Evolutionary conservation across 2,888 invertebrate species (phyloP).

Genomic region (Orthosia gracilis): DNA sequence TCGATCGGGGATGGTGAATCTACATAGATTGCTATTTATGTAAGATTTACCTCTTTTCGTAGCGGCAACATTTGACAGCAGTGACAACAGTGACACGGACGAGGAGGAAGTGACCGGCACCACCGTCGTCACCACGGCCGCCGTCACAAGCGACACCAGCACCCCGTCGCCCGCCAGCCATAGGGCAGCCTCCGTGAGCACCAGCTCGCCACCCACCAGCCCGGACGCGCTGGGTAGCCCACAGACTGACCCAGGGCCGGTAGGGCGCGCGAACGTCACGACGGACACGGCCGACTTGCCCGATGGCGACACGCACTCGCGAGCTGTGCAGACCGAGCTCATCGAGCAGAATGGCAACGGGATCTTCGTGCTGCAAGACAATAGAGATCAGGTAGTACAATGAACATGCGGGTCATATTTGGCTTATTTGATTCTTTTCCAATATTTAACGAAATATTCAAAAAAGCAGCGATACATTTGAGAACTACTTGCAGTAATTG

Average conservation of each 20-base stretch:
- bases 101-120: conserved; percentile 58
- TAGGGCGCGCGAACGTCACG: background rate
- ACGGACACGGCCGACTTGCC: conserved; percentile 4
- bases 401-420: no score
- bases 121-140: conserved; percentile 44
- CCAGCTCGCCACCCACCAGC: background rate
- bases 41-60: conserved; percentile 8
- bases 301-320: conserved; percentile 12
- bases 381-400: conserved; percentile 28
- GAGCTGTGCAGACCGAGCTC: conserved; percentile 16
- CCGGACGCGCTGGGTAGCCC: background rate
- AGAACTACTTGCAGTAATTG: no score
- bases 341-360: conserved; percentile 22
- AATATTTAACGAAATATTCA: no score
- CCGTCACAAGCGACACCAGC: background rate
- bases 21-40: background rate
- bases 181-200: no score
- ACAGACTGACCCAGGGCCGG: background rate
- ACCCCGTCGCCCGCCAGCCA: background rate
- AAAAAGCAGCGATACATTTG: no score
- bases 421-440: no score
- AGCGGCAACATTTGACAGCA: conserved; percentile 87
- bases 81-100: conserved; percentile 84
- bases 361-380: conserved; percentile 9
- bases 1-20: background rate